A percentile compares a stretch with the other conserved stretches of the same genome.
Conservation (phyloP, 2,113 vertebrate species). For the Sprattus sprattus region DNA sequence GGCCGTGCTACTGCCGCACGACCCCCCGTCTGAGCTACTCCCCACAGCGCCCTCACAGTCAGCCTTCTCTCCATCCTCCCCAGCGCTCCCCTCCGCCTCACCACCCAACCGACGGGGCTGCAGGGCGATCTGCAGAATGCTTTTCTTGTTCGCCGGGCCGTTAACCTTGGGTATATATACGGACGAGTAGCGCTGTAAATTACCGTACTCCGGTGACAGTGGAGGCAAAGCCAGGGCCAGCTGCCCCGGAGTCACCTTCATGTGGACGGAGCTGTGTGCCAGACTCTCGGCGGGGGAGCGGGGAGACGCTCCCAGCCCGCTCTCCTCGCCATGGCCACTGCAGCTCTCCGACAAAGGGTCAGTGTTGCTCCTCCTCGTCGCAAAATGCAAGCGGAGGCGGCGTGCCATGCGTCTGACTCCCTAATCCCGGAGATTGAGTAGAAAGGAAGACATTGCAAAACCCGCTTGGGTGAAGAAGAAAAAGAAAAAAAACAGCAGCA, state of each 20-base stretch:
- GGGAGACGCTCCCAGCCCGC: slow-evolving; percentile 60
- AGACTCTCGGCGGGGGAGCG: slow-evolving; percentile 64
- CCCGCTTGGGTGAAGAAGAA: slow-evolving; percentile 33
- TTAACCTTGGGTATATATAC: slow-evolving; percentile 74
- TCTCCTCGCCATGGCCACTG: slow-evolving; percentile 75
- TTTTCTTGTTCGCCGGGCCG: slow-evolving; percentile 73
- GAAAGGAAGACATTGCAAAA: slow-evolving; percentile 69
- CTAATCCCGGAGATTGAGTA: slow-evolving; percentile 73
- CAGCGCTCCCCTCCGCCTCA: slow-evolving; percentile 51
- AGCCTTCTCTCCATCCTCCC: slow-evolving; percentile 58
- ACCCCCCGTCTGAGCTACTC: slow-evolving; percentile 75
- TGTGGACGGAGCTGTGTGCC: slow-evolving; percentile 69
- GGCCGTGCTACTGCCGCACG: slow-evolving; percentile 72
- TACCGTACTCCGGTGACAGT: slow-evolving; percentile 70
- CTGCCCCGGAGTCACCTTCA: slow-evolving; percentile 79
- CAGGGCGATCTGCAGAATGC: slow-evolving; percentile 85
- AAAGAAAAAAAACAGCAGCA: slow-evolving; percentile 36
- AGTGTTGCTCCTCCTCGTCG: slow-evolving; percentile 87
- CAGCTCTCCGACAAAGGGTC: slow-evolving; percentile 83
- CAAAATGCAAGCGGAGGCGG: slow-evolving; percentile 89
- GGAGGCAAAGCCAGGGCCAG: slow-evolving; percentile 61
- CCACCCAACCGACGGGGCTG: slow-evolving; percentile 72
- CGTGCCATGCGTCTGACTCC: slow-evolving; percentile 88
- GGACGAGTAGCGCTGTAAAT: slow-evolving; percentile 66
- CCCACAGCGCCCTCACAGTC: slow-evolving; percentile 54